Base-by-base conservation (phyloP, 2,797 vertebrate species). In the Pseudochirops cupreus region DNA sequence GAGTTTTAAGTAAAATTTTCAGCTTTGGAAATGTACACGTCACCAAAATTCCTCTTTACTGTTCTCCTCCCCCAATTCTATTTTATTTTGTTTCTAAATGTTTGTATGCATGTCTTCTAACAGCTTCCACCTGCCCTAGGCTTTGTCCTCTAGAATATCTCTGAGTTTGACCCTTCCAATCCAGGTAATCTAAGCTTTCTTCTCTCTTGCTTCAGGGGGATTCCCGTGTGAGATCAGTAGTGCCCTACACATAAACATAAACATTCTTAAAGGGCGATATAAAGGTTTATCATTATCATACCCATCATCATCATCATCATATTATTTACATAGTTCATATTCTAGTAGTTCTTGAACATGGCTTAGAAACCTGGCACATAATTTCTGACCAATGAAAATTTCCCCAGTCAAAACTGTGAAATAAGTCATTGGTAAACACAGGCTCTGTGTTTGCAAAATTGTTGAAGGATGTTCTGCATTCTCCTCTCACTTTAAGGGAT, bases 361-460 rank as follows among this genome's bases (percentile, higher is more conserved):
- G n/a, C 57, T 95, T 28, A 26, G 92, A 95, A 94, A 91, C 46
- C 28, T 95, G 91, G 56, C 53, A 10, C 3, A 39, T 28, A 54
- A 33, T 93, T 90, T 94, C 67, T 97, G 62, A 97, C 95, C 53
- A 94, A 97, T 93, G 92, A 55, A 92, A 90, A 53, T 96, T 91
- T 46, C 12, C 13, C 39, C 52, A 91, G 16, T 92, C 90, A 91
- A 87, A 92, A 96, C 54, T 93, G 93, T 93, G 93, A 92, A 54
- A 57, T 91, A 56, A 26, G 50, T 91, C 87, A 92, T 92, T 90
- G 53, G 50, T 96, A 93, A 96, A 96, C 94, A 82, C 94, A 97
- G 95, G 94, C 92, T 97, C 95, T 82, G 31, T 52, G 52, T 52
- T 52, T 52, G 52, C 52, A 52, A 3, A 52, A 52, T 52, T 52